Evolutionary conservation across 2,797 vertebrate genomes (phyloP), one percentile per base, ranked within the genome.

Genomic region (Fratercula arctica): DNA sequence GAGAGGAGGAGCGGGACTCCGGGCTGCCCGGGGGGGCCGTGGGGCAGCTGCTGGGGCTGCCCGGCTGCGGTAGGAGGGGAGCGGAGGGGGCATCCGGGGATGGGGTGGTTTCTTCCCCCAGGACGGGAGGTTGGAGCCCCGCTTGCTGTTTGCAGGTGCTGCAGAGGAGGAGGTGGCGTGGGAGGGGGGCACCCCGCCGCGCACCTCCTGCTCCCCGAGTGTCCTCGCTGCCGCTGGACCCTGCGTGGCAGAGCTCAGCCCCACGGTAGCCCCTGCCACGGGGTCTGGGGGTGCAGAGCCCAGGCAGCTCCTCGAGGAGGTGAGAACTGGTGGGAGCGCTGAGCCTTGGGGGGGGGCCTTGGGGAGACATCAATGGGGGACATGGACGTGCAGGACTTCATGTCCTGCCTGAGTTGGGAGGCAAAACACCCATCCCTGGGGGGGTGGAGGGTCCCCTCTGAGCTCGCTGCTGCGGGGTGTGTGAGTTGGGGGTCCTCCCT

Each of bases 101-200:
- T 0, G 0, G 48, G 63, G 19, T 0, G 0, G 11, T 35, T 63
- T 9, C 19, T 68, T 7, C 37, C 48, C 16, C 19, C 4, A 0
- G 43, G 16, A 31, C 0, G 0, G 3, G 51, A 84, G 41, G 48
- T 74, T 88, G 61, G 41, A 94, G 77, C 73, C 17, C 53, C 0
- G 0, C 57, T 85, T 0, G 0, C 70, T 74, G 63, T 72, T 78
- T 26, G 2, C 75, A 96, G 95, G 89, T n/a, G 56, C 69, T 26
- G 76, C 3, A 11, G 37, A 80, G 51, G 60, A 85, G 68, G 78
- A 63, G 21, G 31, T 26, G 13, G 29, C 2, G 74, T n/a, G 77
- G 89, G 86, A 81, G 53, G 70, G 53, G 0, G 33, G 31, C 64
- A 86, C 24, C 66, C 14, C 74, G 1, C 17, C 6, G 1, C 23